Conservation (phyloP, 2,113 vertebrate species). For the Calyptomena viridis region DNA sequence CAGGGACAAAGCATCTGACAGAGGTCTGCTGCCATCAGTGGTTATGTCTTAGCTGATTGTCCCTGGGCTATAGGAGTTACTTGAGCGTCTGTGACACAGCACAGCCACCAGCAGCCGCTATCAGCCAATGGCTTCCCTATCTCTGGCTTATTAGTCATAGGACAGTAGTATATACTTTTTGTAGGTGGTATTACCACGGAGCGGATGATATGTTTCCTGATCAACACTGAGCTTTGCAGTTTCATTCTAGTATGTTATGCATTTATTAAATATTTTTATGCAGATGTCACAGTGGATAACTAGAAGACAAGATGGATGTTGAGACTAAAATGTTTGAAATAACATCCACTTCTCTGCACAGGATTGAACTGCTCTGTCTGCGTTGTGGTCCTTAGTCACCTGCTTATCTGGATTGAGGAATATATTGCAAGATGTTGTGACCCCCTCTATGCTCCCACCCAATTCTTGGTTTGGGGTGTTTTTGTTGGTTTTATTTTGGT, state of each 20-base stretch:
- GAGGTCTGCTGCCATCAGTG: background rate
- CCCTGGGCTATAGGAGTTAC: background rate
- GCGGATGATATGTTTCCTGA: background rate
- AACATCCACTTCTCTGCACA: background rate
- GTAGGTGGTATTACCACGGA: background rate
- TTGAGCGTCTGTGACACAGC: background rate
- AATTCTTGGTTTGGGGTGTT: rapidly evolving
- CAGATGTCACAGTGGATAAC: background rate
- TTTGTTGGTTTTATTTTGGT: background rate
- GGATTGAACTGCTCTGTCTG: background rate
- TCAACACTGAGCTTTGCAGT: background rate
- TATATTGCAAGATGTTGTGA: background rate
- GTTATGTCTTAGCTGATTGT: rapidly evolving
- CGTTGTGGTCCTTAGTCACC: background rate
- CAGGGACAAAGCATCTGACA: background rate
- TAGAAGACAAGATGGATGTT: background rate
- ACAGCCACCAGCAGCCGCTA: background rate
- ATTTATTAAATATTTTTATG: background rate
- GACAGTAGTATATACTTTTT: background rate
- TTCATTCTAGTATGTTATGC: background rate
- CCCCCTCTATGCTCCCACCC: rapidly evolving
- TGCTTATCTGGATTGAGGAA: background rate
- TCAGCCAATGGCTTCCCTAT: background rate
- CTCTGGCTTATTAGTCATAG: background rate
- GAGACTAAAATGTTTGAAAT: background rate